A percentile compares a stretch with the other conserved stretches of the same genome.
Conservation (phyloP, 2,888 invertebrate genomes). For the Agriopis aurantiaria region DNA sequence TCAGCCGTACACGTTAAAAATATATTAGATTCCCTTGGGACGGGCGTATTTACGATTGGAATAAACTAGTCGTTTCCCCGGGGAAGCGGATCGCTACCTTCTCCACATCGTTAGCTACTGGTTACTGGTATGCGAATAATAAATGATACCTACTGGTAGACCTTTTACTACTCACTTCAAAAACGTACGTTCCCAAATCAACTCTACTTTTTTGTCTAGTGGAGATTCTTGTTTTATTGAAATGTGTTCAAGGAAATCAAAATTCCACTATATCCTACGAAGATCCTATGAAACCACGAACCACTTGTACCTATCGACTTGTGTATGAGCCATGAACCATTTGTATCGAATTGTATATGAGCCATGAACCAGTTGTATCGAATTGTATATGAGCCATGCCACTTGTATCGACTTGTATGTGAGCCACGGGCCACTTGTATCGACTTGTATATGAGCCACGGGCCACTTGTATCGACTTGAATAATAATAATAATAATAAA, state of each 20-base stretch:
- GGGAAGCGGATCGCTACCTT: slow-evolving; percentile 19
- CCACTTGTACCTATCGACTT: too few species aligned
- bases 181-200: not conserved
- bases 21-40: slow-evolving; percentile 25
- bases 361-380: too few species aligned
- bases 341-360: too few species aligned
- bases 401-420: not conserved
- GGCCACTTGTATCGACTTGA: too few species aligned
- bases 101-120: slow-evolving; percentile 24
- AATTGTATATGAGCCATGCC: too few species aligned
- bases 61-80: slow-evolving; percentile 26
- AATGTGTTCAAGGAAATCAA: not conserved
- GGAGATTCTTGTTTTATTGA: too few species aligned
- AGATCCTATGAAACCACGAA: too few species aligned
- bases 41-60: slow-evolving; percentile 35
- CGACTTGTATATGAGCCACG: too few species aligned
- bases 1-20: slow-evolving; percentile 28
- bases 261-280: too few species aligned
- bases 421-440: too few species aligned
- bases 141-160: slow-evolving; percentile 7
- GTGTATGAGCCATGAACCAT: too few species aligned
- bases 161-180: slow-evolving; percentile 6
- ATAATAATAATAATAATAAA: too few species aligned
- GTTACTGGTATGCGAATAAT: slow-evolving; percentile 17
- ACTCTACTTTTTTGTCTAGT: not conserved